Base-by-base conservation (phyloP, 2,888 invertebrate genomes). In the Heterodera filipjevi region DNA sequence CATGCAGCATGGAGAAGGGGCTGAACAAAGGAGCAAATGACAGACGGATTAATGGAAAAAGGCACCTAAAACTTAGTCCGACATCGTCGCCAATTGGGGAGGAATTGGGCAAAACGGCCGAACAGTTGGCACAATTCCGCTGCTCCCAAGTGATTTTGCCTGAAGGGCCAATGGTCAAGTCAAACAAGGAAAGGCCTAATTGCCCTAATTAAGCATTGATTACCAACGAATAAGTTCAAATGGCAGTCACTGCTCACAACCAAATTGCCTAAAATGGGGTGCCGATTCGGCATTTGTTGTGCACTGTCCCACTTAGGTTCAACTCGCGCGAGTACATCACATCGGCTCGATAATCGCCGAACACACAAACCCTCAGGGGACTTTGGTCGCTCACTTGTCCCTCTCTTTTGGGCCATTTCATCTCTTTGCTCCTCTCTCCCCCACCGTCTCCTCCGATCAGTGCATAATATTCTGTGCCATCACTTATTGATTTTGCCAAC, bases 141-240 rank as follows among this genome's bases (percentile, higher is more conserved):
- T 77, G 71, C 77, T 77, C 77, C 77, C 77, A 77, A 22, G 30
- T 71, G 44, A 77, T 71, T 77, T 77, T 77, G 53, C 77, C 77
- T 77, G 1, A 39, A 44, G 66, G 14, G 33, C 19, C 2, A 27
- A 39, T 3, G 22, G 32, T 16, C 32, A 33, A 33, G 22, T 6
- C 73, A 39, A 71, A 1, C 16, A 71, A n/a, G 8, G 14, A 30
- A 73, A 71, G 22, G 30, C 33, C 19, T 76, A 19, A 30, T 73
- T 76, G 33, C 22, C 22, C 14, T n/a, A 5, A 73, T n/a, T 73
- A 71, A 39, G 8, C 39, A 14, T 12, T 53, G 46, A 12, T 64
- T 39, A 76, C 76, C 76, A n/a, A 76, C 33, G 44, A 76, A 76
- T 33, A 76, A 35, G 30, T 68, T 68, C 39, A 76, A 22, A 32